These are phyloP conservation scores for Teleopsis dalmanni DNA, from an alignment of 1,140 invertebrate species.

Conservation along the genomic window DNA sequence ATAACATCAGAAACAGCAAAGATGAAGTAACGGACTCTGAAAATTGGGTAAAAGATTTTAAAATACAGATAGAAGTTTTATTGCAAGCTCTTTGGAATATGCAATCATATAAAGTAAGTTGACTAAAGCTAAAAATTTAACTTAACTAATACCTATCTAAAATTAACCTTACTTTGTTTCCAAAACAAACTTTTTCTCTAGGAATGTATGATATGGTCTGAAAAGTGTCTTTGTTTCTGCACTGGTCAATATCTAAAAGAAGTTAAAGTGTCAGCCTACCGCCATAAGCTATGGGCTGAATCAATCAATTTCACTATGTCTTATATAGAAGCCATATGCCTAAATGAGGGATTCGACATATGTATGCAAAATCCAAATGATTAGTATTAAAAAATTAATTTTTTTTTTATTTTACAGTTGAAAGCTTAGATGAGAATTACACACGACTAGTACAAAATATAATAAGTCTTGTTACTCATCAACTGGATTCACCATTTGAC, in stretches of 20 bases:
- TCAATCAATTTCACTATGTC: constrained; percentile 60
- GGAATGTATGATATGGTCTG: constrained; percentile 69
- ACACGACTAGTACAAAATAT: constrained; percentile 66
- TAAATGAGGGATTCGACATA: constrained; percentile 50
- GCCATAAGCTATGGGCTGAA: constrained; percentile 56
- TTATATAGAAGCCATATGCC: constrained; percentile 59
- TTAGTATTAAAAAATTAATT: neutral
- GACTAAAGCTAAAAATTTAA: neutral
- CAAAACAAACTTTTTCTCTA: constrained; percentile 42
- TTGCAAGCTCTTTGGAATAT: constrained; percentile 64
- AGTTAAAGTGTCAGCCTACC: constrained; percentile 41
- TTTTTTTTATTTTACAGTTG: constrained; percentile 45
- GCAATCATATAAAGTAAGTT: constrained; percentile 20
- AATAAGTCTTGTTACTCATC: constrained; percentile 63
- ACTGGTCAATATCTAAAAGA: constrained; percentile 52
- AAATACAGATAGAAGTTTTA: constrained; percentile 53
- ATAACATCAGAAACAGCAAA: constrained; percentile 47
- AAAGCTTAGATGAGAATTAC: constrained; percentile 49
- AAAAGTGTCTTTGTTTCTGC: constrained; percentile 60
- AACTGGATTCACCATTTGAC: constrained; percentile 55
- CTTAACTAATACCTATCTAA: neutral
- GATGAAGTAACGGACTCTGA: constrained; percentile 49
- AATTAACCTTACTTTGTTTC: neutral
- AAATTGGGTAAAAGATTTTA: constrained; percentile 31
- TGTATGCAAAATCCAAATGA: constrained; percentile 25